Evolutionary conservation across 2,888 invertebrate species (phyloP), one percentile per base, ranked within the genome.

Genomic region (Cephalotes varians): DNA sequence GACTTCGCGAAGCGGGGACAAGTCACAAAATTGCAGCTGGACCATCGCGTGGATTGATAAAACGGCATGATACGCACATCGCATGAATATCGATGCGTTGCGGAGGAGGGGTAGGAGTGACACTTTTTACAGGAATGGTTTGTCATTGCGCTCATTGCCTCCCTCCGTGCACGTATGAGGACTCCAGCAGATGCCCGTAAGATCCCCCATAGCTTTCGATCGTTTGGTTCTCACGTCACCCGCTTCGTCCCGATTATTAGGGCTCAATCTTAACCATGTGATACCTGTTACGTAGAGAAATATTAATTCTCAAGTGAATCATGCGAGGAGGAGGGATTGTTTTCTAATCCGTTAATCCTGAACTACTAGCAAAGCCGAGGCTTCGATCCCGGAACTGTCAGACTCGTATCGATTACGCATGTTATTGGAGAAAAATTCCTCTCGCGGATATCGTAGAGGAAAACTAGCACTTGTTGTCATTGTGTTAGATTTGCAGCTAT

Each of bases 111-210:
- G 82, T 84, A 87, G 82, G 83, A 60, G 65, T 85, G 84, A 0
- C n/a, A 82, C 82, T 86, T 87, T 88, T 88, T 87, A 88, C 71
- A 79, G 86, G 87, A 83, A n/a, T n/a, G 86, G 84, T 84, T 87
- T 86, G 87, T 87, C 87, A 84, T 83, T 83, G 86, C 85, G 56
- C 84, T 88, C 82, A 58, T 82, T 85, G 82, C 65, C 82, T 82
- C 69, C 47, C 28, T 9, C 34, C n/a, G 18, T n/a, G 54, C 21
- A 40, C 31, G 31, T 28, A 56, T 44, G 72, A 80, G 81, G 80
- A 83, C 71, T 60, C 65, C 62, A 54, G 82, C 88, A 88, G 88
- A 88, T 88, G 88, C 65, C 62, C 72, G 25, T 47, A 37, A 49
- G 37, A 67, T 72, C 80, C 83, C 67, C 58, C 71, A 69, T n/a